Evolutionary conservation across 2,113 vertebrate genomes (phyloP).

Genomic region (Cariama cristata): DNA sequence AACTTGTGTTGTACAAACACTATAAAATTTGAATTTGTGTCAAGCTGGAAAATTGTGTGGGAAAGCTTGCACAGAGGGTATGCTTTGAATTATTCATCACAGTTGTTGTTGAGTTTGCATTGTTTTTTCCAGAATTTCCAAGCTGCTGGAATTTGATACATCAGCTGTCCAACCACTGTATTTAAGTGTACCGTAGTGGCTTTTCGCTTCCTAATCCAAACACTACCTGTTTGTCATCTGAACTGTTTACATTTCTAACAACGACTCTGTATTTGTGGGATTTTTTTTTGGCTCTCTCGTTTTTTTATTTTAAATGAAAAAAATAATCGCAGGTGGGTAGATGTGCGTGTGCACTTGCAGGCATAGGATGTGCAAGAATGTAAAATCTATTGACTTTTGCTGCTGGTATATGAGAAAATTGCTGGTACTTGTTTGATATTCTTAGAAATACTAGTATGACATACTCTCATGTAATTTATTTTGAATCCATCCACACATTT

Average conservation of each 20-base stretch:
- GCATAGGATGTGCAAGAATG: background rate
- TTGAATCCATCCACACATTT: background rate
- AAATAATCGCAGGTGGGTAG: background rate
- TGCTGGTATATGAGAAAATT: background rate
- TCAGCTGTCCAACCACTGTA: conserved; percentile 34
- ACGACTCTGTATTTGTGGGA: background rate
- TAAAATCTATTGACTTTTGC: background rate
- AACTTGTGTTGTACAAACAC: conserved; percentile 31
- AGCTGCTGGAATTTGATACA: conserved; percentile 41
- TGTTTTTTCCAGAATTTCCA: conserved; percentile 49
- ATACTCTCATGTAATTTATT: background rate
- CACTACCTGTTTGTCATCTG: background rate
- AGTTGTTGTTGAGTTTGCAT: conserved; percentile 46
- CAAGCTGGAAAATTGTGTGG: conserved; percentile 20
- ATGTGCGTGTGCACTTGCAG: accelerated
- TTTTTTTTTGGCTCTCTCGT: background rate
- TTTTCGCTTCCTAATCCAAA: conserved; percentile 1
- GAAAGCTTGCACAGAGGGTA: background rate
- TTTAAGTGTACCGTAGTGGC: conserved; percentile 10
- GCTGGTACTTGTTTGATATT: background rate
- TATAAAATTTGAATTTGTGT: conserved; percentile 45
- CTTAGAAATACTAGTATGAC: background rate
- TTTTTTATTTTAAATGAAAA: background rate
- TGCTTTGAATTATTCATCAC: conserved; percentile 65
- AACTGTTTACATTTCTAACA: conserved; percentile 6